Evolutionary conservation across 2,113 vertebrate genomes (phyloP).

Genomic region (Propithecus coquereli): DNA sequence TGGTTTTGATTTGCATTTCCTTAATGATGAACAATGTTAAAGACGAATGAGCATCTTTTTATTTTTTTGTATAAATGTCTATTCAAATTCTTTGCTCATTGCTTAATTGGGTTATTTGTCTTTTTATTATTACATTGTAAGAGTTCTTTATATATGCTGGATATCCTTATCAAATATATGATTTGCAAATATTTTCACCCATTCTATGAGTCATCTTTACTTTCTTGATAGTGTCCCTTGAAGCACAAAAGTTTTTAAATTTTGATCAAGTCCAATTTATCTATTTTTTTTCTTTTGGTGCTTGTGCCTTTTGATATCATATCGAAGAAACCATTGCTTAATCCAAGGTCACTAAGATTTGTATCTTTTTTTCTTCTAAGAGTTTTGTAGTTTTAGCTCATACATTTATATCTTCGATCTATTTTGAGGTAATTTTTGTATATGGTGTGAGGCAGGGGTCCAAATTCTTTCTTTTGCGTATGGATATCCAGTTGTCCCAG

Average conservation of each 20-base stretch:
- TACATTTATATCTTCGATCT: background rate
- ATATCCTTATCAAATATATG: background rate
- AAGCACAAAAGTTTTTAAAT: background rate
- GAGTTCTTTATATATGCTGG: background rate
- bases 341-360: background rate
- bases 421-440: conserved; percentile 13
- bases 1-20: background rate
- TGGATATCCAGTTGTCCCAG: background rate
- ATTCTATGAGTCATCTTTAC: background rate
- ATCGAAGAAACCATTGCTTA: background rate
- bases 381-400: background rate
- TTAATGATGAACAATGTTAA: background rate
- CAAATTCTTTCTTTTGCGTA: background rate
- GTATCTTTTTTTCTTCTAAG: background rate
- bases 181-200: background rate
- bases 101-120: background rate
- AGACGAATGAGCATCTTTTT: background rate
- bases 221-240: background rate
- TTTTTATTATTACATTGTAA: background rate
- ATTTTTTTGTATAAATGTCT: background rate
- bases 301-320: background rate
- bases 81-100: background rate
- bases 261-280: background rate
- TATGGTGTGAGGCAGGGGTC: background rate
- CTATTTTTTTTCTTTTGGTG: background rate